Conservation (phyloP, 2,113 vertebrate species). For the Felis catus region F.catus_Fca126_mat1.0 CM031423.1:3901501-3902000, state of each 20-base stretch:
- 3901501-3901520: not conserved
- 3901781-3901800: not conserved
- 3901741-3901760: not conserved
- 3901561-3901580: not conserved
- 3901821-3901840: not conserved
- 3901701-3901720: not conserved
- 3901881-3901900: not conserved
- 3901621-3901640: not conserved
- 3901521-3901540: not conserved
- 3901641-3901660: not conserved
- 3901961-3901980: not conserved
- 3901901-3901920: not conserved
- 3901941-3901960: no score
- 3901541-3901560: not conserved
- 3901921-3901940: no score
- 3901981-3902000: not conserved
- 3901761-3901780: not conserved
- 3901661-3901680: accelerated
- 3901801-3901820: not conserved
- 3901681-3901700: no score
- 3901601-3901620: not conserved
- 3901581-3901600: not conserved
- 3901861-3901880: not conserved
- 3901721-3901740: accelerated
- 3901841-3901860: no score